Evolutionary conservation across 1,140 invertebrate genomes (phyloP), one percentile per base, ranked within the genome.

Genomic region (Hyposmocoma kahamanoa): DNA sequence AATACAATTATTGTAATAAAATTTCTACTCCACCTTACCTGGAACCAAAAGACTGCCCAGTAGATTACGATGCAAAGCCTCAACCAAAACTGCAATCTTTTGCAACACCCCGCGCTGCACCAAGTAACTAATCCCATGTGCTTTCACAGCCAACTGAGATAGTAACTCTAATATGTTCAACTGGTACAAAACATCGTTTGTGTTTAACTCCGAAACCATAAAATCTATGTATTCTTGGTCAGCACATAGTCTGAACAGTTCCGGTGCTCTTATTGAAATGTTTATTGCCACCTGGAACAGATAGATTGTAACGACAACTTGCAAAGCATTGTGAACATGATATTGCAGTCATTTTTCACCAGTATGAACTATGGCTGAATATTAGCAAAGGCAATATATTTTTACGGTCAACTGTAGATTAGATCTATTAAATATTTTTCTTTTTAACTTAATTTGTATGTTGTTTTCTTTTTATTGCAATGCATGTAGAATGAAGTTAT

Each of bases 121-220:
- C 47, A 96, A 85, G 72, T 90, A 95, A 38, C 87, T 75, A 0
- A 94, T 87, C 0, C 94, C 94, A 64, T 95, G 90, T 41, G 91
- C 84, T 26, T 82, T 88, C 21, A 89, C 55, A 6, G 90, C 91
- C 24, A 97, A 80, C 38, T 90, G 88, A 8, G 91, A 91, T 9
- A 96, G 60, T n/a, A 93, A 70, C 79, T 96, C 92, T 34, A 96
- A 68, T 30, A 92, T 90, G 70, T 94, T 95, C 38, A 96, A 77
- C 67, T 94, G 91, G 11, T 94, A 75, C 22, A 96, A 74, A 34
- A 95, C 82, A 84, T 97, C 95, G 54, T 92, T 89, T 41, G 87
- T 90, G 26, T 92, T 83, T 5, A 95, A 62, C 65, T 94, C 90
- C 21, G 86, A 72, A 18, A 95, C 66, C 34, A 96, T 88, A 26